Evolutionary conservation across 2,113 vertebrate genomes (phyloP), one percentile per base, ranked within the genome.

Genomic region (Microcebus jonahi): DNA sequence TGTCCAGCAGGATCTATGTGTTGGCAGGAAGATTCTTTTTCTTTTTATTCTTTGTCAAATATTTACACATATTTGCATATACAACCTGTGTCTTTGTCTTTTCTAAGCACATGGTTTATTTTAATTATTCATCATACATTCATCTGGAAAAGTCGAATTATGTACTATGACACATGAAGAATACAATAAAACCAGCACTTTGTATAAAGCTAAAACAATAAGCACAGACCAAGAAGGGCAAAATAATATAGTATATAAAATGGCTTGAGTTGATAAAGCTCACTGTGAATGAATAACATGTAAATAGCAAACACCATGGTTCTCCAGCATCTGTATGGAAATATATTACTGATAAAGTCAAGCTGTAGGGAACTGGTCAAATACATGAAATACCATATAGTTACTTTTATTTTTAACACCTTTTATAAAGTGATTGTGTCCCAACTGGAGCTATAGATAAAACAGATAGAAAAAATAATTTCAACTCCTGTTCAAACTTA

Each of bases 1-100:
- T 97, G 98, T 98, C 98, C 98, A 98, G 98, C 98, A 99, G 98
- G 98, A 98, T 96, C 23, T 95, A 97, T 94, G 57, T 81, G 82
- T 97, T 98, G 98, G 97, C 98, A 98, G 98, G 97, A 98, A 95
- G 82, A 97, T 85, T 95, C 92, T 97, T 97, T 97, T 97, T 97
- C 86, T 79, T 94, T 92, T 97, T 97, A 96, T 97, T 97, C 92
- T 90, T 98, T 96, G 97, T 97, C 97, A 96, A 92, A 97, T 98
- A 97, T 98, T 96, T 98, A 97, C 94, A 98, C 91, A 98, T 97
- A 96, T 95, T 89, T 98, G 97, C 97, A 98, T 97, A 97, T 95
- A 98, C 84, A 98, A 96, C 94, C 97, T 97, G 96, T 97, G 75
- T 96, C 95, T 97, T 97, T 95, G 98, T 96, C 96, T 98, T 97